These are phyloP conservation scores for Embiotoca jacksoni DNA, from an alignment of 2,113 vertebrate genomes.

Conservation along the genomic window DNA sequence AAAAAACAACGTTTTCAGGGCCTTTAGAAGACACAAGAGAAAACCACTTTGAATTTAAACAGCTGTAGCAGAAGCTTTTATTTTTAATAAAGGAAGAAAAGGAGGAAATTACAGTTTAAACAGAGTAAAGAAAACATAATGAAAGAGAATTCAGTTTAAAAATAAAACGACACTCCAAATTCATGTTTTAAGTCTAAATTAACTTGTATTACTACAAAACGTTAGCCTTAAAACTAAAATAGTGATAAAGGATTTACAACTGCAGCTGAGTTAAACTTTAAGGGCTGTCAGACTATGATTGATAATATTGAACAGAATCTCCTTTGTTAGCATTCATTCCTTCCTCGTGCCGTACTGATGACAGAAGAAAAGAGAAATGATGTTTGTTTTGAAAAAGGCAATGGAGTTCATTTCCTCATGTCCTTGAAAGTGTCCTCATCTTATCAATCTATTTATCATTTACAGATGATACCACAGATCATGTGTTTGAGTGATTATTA, in stretches of 20 bases:
- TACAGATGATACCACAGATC: background rate
- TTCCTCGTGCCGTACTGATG: conserved; percentile 10
- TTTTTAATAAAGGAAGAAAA: background rate
- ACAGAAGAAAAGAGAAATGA: background rate
- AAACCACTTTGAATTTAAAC: background rate
- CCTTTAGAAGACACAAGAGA: background rate
- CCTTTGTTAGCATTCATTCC: background rate
- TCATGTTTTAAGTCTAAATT: no score
- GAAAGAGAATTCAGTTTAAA: background rate
- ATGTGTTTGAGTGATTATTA: conserved; percentile 2
- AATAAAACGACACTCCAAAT: background rate
- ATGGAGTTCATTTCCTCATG: conserved; percentile 30
- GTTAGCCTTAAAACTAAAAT: no score
- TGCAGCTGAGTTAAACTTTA: background rate
- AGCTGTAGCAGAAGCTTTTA: background rate
- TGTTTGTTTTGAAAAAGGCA: background rate
- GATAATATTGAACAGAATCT: background rate
- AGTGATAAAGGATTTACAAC: no score
- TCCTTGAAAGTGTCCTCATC: background rate
- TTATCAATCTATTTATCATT: conserved; percentile 27
- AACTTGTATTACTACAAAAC: no score
- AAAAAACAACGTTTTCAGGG: background rate
- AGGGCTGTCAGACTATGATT: background rate
- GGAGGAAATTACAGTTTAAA: background rate
- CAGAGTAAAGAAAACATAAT: background rate